Conservation (phyloP, 2,797 vertebrate genomes). For the Gila robusta region DNA sequence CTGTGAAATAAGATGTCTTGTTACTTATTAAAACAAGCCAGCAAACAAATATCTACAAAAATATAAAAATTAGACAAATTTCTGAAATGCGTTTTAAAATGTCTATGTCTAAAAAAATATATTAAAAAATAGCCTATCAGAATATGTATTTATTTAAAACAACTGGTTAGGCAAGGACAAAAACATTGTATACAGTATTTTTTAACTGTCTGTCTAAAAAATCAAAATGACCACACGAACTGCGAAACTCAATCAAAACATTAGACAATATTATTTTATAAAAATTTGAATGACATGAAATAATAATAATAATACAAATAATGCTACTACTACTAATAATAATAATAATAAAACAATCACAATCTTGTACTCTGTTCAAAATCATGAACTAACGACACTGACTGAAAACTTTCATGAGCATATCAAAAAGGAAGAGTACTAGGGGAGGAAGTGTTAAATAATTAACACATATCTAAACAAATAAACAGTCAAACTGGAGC, state of each 20-base stretch:
- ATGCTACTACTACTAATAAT: not conserved
- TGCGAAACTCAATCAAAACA: not conserved
- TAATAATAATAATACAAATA: not conserved
- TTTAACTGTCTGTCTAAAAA: not conserved
- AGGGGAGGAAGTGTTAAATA: slow-evolving; percentile 47
- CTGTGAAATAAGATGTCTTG: not conserved
- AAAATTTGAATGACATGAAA: not conserved
- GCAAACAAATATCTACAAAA: not conserved
- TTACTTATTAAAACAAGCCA: not conserved
- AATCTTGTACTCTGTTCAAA: not conserved
- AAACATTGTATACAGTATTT: not conserved
- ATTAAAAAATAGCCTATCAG: not conserved
- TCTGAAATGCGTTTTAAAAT: not conserved
- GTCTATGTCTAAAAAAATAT: not conserved
- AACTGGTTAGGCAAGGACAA: not conserved
- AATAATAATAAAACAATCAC: not conserved
- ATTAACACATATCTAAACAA: slow-evolving; percentile 52
- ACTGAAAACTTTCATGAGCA: not conserved
- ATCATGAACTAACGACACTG: not conserved
- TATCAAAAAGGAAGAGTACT: slow-evolving; percentile 4
- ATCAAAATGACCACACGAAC: not conserved
- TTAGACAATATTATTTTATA: not conserved
- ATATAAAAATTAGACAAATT: not conserved
- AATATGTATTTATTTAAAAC: not conserved
- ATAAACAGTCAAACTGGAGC: slow-evolving; percentile 49